Base-by-base conservation (phyloP, 2,113 vertebrate species). In the Saccopteryx leptura region DNA sequence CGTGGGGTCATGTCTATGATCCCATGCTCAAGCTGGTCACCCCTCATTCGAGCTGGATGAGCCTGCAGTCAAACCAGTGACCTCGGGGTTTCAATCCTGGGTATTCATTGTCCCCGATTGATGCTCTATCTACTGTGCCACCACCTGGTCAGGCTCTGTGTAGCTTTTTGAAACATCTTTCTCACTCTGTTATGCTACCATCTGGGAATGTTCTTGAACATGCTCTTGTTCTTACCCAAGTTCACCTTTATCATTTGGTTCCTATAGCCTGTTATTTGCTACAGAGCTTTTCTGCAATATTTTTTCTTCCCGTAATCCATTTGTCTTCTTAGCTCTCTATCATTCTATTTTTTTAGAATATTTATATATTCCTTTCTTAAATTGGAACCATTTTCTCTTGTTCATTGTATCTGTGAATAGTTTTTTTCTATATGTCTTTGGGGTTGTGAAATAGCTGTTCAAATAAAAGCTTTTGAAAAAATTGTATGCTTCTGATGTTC, bases 181-280 rank as follows among this genome's bases (percentile, higher is more conserved):
- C 93, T 87, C 63, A 68, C 28, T 96, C 33, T 89, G 17, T 89
- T 78, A 72, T 90, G 56, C 13, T 52, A 75, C 90, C 82, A 68
- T 54, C 63, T 94, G 68, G 88, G 88, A 68, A 95, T 93, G 96
- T 85, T 90, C 71, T 92, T 90, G 95, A 61, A 94, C 10, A 72
- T 56, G 80, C 9, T 85, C 74, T 69, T 88, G 31, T 78, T 94
- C 74, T 94, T 65, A 90, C 66, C 82, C 50, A 97, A 78, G 76
- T 92, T 96, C 46, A 85, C 72, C 72, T 93, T 96, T 97, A 85
- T 97, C 90, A 76, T 31, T 88, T 90, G 71, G 24, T 95, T 86
- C 60, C 74, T 90, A 11, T 60, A 84, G 80, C 10, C 50, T 81
- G 14, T 76, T 80, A 17, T 26, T 81, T 84, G 68, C 61, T 85